phyloP scores from a whole-genome alignment of 2,113 vertebrate species.

The Motacilla alba region DNA sequence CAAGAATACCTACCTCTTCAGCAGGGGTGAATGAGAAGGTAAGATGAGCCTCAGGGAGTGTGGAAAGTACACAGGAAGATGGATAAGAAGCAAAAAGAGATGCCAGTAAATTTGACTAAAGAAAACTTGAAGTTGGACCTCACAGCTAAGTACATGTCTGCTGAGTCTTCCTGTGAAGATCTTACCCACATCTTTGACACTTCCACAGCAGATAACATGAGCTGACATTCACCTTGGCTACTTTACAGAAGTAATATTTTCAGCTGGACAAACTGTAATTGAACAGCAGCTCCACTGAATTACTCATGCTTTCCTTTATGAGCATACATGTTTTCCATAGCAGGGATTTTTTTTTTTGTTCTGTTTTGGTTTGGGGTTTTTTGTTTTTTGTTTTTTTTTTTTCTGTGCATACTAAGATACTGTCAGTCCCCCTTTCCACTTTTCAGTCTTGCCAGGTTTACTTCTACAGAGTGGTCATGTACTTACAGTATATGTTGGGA shows the following conservation, averaged over 20 bases:
- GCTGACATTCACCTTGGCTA: slow-evolving; percentile 34
- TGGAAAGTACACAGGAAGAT: neutral
- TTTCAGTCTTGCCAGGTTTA: neutral
- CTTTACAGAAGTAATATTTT: slow-evolving; percentile 63
- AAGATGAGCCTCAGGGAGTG: neutral
- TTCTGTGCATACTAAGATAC: neutral
- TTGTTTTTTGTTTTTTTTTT: neutral
- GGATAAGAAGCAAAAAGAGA: neutral
- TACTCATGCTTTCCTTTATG: slow-evolving; percentile 50
- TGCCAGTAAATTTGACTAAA: neutral
- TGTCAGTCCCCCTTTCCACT: neutral
- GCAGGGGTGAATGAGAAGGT: neutral
- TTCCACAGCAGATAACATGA: slow-evolving; percentile 55
- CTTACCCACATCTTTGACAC: neutral
- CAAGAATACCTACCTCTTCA: neutral
- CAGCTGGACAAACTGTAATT: slow-evolving; percentile 36
- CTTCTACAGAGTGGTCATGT: neutral
- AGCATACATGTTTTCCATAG: slow-evolving; percentile 28
- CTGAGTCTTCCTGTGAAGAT: neutral
- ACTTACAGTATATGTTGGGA: fast-evolving
- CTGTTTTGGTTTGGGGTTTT: neutral
- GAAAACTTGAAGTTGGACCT: neutral
- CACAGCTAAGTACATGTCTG: neutral
- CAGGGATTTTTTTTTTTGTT: neutral
- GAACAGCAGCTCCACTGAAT: slow-evolving; percentile 19